phyloP scores from a whole-genome alignment of 35 echinoderm and acorn worm genomes.

The Heliocidaris erythrogramma region DNA sequence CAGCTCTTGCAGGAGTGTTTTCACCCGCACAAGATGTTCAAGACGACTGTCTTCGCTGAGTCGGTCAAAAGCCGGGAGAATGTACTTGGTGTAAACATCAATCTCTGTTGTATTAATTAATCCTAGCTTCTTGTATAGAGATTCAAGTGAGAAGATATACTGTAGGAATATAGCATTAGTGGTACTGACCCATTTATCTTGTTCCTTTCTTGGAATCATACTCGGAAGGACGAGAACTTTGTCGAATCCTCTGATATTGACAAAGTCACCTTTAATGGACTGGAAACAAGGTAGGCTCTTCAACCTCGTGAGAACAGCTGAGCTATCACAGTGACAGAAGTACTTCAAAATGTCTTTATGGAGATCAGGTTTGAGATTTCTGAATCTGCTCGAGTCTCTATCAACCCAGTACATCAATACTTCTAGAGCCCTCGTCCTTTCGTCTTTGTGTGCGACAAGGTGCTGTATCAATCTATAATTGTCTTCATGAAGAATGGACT shows the following conservation, averaged over 20 bases:
- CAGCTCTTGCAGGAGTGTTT: background rate
- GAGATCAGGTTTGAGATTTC: background rate
- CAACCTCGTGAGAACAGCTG: background rate
- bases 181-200: constrained; percentile 39
- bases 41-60: constrained; percentile 23
- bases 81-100: constrained; percentile 44
- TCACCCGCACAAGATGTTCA: constrained; percentile 41
- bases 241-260: background rate
- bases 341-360: constrained; percentile 34
- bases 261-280: constrained; percentile 29
- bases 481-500: background rate
- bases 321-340: background rate
- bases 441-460: background rate
- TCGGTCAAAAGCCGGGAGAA: constrained; percentile 33
- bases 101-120: background rate
- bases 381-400: constrained; percentile 30
- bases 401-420: constrained; percentile 14
- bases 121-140: constrained; percentile 21
- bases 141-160: background rate
- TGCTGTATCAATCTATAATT: background rate
- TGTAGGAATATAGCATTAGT: constrained; percentile 22
- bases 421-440: background rate
- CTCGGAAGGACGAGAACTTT: background rate
- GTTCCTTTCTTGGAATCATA: background rate
- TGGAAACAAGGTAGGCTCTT: constrained; percentile 60